Evolutionary conservation across 2,888 invertebrate genomes (phyloP).

Genomic region (Physocephala rufipes): DNA sequence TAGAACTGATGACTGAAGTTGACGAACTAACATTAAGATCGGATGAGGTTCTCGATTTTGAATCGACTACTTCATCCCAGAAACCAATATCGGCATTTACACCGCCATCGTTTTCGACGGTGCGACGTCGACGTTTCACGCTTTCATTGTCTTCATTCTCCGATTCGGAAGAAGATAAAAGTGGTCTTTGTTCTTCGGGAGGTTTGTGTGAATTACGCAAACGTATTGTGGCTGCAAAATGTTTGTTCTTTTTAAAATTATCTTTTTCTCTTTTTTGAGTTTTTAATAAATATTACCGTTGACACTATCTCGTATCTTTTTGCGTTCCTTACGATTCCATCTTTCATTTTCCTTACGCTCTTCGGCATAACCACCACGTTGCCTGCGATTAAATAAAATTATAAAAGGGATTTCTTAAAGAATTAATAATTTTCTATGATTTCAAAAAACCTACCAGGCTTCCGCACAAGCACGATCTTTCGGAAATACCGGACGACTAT

Average conservation of each 20-base stretch:
- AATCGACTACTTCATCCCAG: constrained; percentile 49
- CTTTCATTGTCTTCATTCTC: constrained; percentile 51
- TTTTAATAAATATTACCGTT: constrained; percentile 52
- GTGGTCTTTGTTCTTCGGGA: constrained; percentile 50
- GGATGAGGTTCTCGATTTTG: constrained; percentile 34
- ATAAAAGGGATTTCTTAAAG: background rate
- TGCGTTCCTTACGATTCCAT: constrained; percentile 62
- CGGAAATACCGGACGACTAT: constrained; percentile 90
- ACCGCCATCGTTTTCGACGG: constrained; percentile 36
- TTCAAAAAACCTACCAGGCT: constrained; percentile 85
- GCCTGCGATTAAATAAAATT: constrained; percentile 51
- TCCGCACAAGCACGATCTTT: constrained; percentile 91
- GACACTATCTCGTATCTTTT: constrained; percentile 61
- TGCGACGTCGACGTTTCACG: constrained; percentile 41
- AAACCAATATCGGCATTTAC: constrained; percentile 39
- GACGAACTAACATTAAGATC: constrained; percentile 43
- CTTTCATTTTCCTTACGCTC: constrained; percentile 61
- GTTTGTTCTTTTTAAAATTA: background rate
- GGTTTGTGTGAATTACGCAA: constrained; percentile 55
- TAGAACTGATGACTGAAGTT: constrained; percentile 42
- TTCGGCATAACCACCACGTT: constrained; percentile 63
- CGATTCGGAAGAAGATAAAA: constrained; percentile 58
- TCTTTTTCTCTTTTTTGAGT: background rate
- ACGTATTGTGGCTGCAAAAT: constrained; percentile 55
- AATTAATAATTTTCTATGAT: background rate